Evolutionary conservation across 2,797 vertebrate genomes (phyloP).

Genomic region (Mormyrops boulengeri): DNA sequence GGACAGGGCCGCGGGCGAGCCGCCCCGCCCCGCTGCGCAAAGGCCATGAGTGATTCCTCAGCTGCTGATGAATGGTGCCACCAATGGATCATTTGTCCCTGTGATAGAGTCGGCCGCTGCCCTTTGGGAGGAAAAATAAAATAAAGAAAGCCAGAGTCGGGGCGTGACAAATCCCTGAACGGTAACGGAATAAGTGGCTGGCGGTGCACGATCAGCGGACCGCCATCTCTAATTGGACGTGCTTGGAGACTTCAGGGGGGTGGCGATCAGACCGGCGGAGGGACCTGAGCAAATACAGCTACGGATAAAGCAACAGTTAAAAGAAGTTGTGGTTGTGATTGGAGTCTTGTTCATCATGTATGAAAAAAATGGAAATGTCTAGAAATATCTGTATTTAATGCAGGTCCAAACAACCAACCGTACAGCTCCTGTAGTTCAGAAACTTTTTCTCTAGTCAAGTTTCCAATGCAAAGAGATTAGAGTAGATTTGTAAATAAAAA

Average conservation of each 20-base stretch:
- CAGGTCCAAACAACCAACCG: not conserved
- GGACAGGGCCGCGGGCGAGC: conserved; percentile 21
- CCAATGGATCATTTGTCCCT: conserved; percentile 54
- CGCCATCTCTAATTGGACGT: conserved; percentile 40
- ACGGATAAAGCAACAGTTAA: not conserved
- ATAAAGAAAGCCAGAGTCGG: conserved; percentile 52
- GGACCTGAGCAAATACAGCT: not conserved
- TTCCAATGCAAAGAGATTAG: not conserved
- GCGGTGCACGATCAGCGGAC: conserved; percentile 31
- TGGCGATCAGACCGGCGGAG: not conserved
- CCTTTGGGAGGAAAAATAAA: conserved; percentile 53
- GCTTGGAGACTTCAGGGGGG: conserved; percentile 13
- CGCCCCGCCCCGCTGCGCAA: not conserved
- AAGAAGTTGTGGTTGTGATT: not conserved
- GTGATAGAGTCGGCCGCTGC: conserved; percentile 58
- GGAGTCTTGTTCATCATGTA: not conserved
- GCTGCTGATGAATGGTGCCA: conserved; percentile 46
- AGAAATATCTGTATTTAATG: not conserved
- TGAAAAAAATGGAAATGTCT: not conserved
- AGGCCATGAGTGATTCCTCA: conserved; percentile 16
- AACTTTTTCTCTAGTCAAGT: not conserved
- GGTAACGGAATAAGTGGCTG: conserved; percentile 53
- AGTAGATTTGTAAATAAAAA: not conserved
- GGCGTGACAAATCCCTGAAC: conserved; percentile 57
- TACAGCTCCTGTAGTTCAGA: not conserved